Conservation (phyloP, 2,113 vertebrate species). For the Baryphthengus martii region DNA sequence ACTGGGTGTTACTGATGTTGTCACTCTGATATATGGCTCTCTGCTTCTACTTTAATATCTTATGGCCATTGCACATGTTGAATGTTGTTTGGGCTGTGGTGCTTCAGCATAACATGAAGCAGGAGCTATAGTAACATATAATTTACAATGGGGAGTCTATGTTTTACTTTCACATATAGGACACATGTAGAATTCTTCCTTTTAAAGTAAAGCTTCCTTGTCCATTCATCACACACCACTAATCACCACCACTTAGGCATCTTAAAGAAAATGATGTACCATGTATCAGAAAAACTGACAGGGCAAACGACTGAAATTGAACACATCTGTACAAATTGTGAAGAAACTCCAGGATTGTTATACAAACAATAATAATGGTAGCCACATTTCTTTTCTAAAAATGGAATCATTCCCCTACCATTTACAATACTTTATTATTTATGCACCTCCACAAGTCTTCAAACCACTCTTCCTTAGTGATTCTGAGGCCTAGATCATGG, state of each 20-base stretch:
- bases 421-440: not conserved
- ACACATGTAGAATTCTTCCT: not conserved
- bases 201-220: constrained; percentile 44
- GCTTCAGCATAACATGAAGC: constrained; percentile 55
- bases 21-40: constrained; percentile 11
- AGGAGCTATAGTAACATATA: not conserved
- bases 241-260: not conserved
- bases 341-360: not conserved
- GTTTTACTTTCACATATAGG: constrained; percentile 1
- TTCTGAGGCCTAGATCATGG: not conserved
- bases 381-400: constrained; percentile 5
- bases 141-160: not conserved
- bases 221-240: not conserved
- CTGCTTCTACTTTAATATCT: not conserved
- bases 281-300: not conserved
- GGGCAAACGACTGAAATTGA: not conserved
- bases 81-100: not conserved
- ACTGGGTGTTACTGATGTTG: not conserved
- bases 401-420: not conserved
- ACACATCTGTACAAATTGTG: not conserved
- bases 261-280: not conserved
- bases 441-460: not conserved
- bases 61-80: not conserved
- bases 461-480: not conserved
- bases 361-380: not conserved